phyloP scores from a whole-genome alignment of 2,888 invertebrate species.

The Conus canariensis region DNA sequence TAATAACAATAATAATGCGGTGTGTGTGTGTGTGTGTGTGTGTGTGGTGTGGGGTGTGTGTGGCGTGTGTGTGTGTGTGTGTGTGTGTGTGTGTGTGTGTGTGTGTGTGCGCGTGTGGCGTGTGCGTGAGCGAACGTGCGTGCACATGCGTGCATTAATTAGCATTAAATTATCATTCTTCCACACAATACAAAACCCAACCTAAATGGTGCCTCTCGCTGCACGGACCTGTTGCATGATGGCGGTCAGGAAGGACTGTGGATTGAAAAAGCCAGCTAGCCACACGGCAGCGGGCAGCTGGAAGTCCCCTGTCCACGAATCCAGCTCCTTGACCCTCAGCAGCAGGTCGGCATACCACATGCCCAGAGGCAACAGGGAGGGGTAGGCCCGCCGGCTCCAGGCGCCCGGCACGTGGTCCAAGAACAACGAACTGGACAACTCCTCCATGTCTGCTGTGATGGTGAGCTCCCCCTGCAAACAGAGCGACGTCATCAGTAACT shows the following conservation, averaged over 20 bases:
- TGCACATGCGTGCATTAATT: too few relatives aligned
- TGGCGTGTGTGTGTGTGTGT: too few relatives aligned
- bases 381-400: slow-evolving; percentile 94
- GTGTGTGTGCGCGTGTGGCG: too few relatives aligned
- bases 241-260: slow-evolving; percentile 96
- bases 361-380: slow-evolving; percentile 91
- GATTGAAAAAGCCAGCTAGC: slow-evolving; percentile 97
- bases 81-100: too few relatives aligned
- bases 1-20: too few relatives aligned
- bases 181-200: not conserved
- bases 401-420: slow-evolving; percentile 91
- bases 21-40: too few relatives aligned
- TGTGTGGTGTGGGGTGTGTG: too few relatives aligned
- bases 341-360: slow-evolving; percentile 96
- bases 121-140: too few relatives aligned
- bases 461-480: slow-evolving; percentile 89
- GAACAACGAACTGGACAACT: slow-evolving; percentile 93
- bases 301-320: slow-evolving; percentile 93
- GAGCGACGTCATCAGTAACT: not conserved
- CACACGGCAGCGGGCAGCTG: slow-evolving; percentile 91
- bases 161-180: too few relatives aligned
- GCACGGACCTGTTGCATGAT: slow-evolving; percentile 91
- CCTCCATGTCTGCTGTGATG: slow-evolving; percentile 97
- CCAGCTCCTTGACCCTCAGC: slow-evolving; percentile 86
- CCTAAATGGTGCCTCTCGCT: too few relatives aligned